Percentiles rank a stretch among this genome's conserved stretches.
Conservation (phyloP, 2,888 invertebrate species). For the Acrobasis repandana region DNA sequence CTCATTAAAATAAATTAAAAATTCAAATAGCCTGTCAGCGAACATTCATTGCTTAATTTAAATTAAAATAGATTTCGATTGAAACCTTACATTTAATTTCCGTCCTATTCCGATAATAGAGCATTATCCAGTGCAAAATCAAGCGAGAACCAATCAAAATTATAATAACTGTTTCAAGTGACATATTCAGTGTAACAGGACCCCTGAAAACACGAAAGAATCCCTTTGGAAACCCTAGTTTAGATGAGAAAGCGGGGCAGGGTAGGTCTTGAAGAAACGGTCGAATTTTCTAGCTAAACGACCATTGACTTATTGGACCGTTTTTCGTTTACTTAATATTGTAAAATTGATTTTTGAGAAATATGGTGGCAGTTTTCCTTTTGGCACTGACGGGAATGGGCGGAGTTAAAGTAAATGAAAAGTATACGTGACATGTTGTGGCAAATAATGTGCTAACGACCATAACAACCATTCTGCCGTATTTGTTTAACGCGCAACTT, state of each 20-base stretch:
- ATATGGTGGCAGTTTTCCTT: not conserved
- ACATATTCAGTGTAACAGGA: slow-evolving; percentile 37
- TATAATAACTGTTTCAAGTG: slow-evolving; percentile 61
- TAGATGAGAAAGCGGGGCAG: not conserved
- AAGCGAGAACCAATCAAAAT: slow-evolving; percentile 63
- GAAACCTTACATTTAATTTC: slow-evolving; percentile 61
- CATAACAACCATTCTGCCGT: too few relatives aligned
- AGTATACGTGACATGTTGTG: not conserved
- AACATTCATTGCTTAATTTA: slow-evolving; percentile 14
- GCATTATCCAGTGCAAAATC: slow-evolving; percentile 46
- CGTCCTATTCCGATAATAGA: slow-evolving; percentile 51
- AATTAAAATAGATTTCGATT: slow-evolving; percentile 18
- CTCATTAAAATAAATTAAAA: not conserved
- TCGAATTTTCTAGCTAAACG: slow-evolving; percentile 41
- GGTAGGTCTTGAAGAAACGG: slow-evolving; percentile 36
- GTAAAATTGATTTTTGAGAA: slow-evolving; percentile 36
- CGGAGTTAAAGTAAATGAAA: not conserved
- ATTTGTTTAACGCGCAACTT: too few relatives aligned
- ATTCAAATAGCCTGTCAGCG: not conserved
- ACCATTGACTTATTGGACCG: slow-evolving; percentile 26
- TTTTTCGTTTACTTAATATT: slow-evolving; percentile 25
- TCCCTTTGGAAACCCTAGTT: slow-evolving; percentile 8
- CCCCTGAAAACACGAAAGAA: slow-evolving; percentile 26
- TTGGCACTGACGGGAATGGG: too few relatives aligned
- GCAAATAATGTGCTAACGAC: not conserved